phyloP scores from a whole-genome alignment of 2,113 vertebrate species.

The Penelope pileata region DNA sequence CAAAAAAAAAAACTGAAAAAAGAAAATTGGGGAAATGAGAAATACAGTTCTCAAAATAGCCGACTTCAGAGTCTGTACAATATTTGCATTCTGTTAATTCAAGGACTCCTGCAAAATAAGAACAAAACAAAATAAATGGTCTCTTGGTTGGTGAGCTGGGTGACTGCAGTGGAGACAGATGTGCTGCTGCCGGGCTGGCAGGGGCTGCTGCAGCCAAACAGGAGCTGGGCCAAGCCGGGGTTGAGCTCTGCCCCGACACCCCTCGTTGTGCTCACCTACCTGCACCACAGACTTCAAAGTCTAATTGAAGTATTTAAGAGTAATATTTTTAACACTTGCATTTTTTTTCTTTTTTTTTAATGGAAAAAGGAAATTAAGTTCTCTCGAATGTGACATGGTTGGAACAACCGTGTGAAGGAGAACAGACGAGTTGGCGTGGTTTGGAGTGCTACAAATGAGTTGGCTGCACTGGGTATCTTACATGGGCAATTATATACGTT shows the following conservation, averaged over 20 bases:
- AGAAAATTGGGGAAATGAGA: constrained; percentile 57
- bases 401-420: neutral
- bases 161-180: neutral
- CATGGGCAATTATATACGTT: constrained; percentile 17
- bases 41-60: neutral
- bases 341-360: neutral
- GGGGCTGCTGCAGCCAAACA: neutral
- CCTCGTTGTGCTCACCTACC: neutral
- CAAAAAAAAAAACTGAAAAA: neutral
- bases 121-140: neutral
- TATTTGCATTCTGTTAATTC: constrained; percentile 42
- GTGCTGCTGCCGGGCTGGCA: neutral
- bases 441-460: neutral
- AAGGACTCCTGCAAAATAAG: neutral
- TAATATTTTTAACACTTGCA: neutral
- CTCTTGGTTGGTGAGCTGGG: neutral
- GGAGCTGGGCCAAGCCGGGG: neutral
- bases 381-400: neutral
- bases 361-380: constrained; percentile 18
- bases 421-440: neutral
- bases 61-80: neutral
- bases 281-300: neutral
- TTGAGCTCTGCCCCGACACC: neutral
- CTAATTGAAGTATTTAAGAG: neutral
- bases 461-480: neutral